phyloP scores from a whole-genome alignment of 2,797 vertebrate species.

The Spheniscus humboldti region DNA sequence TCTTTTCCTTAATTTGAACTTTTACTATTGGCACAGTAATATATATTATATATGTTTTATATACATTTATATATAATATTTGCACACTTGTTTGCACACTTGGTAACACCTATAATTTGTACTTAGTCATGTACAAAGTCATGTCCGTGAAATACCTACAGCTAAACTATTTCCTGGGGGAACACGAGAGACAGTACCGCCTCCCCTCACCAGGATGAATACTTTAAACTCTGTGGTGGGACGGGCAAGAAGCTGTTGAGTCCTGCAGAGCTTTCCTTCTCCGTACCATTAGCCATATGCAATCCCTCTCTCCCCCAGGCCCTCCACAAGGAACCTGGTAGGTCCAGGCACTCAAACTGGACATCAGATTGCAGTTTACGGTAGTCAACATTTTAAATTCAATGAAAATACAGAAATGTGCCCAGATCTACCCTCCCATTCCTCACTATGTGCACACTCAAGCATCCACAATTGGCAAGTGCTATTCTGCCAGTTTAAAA shows the following conservation, averaged over 20 bases:
- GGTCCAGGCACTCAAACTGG: not conserved
- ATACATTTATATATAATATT: not conserved
- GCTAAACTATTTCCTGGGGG: not conserved
- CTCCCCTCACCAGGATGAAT: not conserved
- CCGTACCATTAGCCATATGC: not conserved
- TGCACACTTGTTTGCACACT: not conserved
- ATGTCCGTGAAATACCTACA: not conserved
- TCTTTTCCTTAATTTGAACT: not conserved
- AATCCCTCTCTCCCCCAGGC: not conserved
- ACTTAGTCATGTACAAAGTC: not conserved
- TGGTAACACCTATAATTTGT: not conserved
- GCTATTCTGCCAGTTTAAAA: not conserved
- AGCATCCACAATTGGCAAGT: not conserved
- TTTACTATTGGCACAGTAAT: not conserved
- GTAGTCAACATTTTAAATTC: not conserved
- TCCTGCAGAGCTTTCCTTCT: not conserved
- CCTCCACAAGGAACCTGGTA: not conserved
- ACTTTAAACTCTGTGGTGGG: not conserved
- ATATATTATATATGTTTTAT: not conserved
- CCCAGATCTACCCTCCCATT: not conserved
- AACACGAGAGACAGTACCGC: not conserved
- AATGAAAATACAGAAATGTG: not conserved
- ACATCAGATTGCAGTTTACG: not conserved
- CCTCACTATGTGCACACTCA: accelerated
- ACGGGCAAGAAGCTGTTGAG: not conserved